A percentile compares a stretch with the other conserved stretches of the same genome.
Evolutionary conservation across 2,888 invertebrate species (phyloP).

Genomic region (Eristalis arbustorum): DNA sequence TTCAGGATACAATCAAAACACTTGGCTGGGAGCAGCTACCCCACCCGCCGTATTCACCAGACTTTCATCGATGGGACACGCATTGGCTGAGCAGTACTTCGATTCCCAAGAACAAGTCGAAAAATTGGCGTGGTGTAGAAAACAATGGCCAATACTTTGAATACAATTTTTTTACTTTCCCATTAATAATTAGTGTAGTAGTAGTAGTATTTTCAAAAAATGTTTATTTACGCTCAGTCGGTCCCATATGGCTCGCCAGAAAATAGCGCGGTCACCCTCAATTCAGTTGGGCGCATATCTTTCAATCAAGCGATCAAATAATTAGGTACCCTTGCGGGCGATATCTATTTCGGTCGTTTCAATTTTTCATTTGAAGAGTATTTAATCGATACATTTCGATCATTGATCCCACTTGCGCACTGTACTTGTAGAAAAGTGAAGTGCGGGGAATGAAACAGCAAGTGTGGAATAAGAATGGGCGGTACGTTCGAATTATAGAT

Average conservation of each 20-base stretch:
- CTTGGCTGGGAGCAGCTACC: too few relatives aligned
- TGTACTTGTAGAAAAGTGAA: neutral
- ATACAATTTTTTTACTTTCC: too few relatives aligned
- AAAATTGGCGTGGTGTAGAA: too few relatives aligned
- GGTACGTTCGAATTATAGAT: neutral
- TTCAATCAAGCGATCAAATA: constrained; percentile 58
- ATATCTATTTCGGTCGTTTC: constrained; percentile 9
- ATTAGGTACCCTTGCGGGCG: neutral
- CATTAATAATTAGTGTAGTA: too few relatives aligned
- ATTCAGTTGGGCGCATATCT: constrained; percentile 36
- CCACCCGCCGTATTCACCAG: too few relatives aligned
- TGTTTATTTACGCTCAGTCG: constrained; percentile 59
- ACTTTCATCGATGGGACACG: too few relatives aligned
- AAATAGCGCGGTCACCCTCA: constrained; percentile 9
- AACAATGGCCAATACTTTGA: too few relatives aligned
- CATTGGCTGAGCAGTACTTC: too few relatives aligned
- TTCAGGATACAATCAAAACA: too few relatives aligned
- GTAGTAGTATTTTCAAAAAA: too few relatives aligned
- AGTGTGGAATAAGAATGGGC: neutral
- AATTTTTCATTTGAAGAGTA: neutral
- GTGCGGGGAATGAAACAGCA: neutral
- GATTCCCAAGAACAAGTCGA: too few relatives aligned
- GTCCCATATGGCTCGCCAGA: neutral
- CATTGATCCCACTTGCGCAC: constrained; percentile 28
- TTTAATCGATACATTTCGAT: constrained; percentile 8